phyloP scores from a whole-genome alignment of 2,888 invertebrate genomes.

The Cantharis lateralis region DNA sequence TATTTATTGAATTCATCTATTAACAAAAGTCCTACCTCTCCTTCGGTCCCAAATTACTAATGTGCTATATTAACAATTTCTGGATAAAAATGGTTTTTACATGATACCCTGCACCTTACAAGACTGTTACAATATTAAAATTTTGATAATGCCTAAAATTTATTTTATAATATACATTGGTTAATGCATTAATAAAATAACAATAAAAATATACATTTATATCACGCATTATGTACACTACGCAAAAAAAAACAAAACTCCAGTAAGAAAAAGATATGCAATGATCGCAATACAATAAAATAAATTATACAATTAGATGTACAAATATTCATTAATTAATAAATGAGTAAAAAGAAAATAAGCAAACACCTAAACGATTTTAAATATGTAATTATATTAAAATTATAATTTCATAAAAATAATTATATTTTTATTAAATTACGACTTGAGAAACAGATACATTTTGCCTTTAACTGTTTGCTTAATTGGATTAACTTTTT shows the following conservation, averaged over 20 bases:
- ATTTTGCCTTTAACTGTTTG: slow-evolving; percentile 92
- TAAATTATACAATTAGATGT: not conserved
- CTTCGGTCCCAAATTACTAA: no score
- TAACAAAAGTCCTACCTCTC: no score
- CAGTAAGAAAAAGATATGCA: not conserved
- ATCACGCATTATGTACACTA: not conserved
- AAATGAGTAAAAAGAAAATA: not conserved
- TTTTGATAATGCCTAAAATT: not conserved
- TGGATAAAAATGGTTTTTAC: no score
- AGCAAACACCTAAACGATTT: not conserved
- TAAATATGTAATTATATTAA: not conserved
- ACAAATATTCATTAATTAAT: not conserved
- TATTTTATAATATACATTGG: not conserved
- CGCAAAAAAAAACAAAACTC: not conserved
- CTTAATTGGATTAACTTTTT: slow-evolving; percentile 91
- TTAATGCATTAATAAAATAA: not conserved
- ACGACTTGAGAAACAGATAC: slow-evolving; percentile 85
- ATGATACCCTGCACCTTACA: no score
- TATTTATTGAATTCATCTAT: no score
- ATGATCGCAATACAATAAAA: no score
- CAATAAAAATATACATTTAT: not conserved
- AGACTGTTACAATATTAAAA: no score
- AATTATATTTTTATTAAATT: slow-evolving; percentile 23
- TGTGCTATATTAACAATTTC: no score
- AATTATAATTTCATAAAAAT: not conserved